Percentiles rank a stretch among this genome's conserved stretches.
Conservation (phyloP, 1,140 invertebrate genomes). For the Solenopsis invicta region DNA sequence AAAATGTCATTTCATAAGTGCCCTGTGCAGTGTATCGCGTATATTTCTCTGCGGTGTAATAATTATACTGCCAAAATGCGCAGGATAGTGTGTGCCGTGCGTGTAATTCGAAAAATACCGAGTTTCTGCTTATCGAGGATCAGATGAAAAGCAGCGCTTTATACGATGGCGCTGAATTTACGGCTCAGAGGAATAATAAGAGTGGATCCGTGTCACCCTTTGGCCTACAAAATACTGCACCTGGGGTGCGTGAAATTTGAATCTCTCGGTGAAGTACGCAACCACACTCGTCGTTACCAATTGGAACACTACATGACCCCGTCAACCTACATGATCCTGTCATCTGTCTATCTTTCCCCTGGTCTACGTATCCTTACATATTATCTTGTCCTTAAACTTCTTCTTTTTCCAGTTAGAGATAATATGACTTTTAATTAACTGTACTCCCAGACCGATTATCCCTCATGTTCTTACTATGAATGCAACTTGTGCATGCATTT, state of each 20-base stretch:
- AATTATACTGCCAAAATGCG: slow-evolving; percentile 57
- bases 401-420: slow-evolving; percentile 42
- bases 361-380: slow-evolving; percentile 65
- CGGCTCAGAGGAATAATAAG: slow-evolving; percentile 71
- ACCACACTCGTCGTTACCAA: slow-evolving; percentile 72
- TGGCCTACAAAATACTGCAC: slow-evolving; percentile 73
- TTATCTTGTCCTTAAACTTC: slow-evolving; percentile 61
- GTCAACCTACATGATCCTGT: slow-evolving; percentile 58
- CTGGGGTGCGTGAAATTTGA: slow-evolving; percentile 72
- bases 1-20: slow-evolving; percentile 67
- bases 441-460: slow-evolving; percentile 65
- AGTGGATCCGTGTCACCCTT: slow-evolving; percentile 70
- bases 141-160: slow-evolving; percentile 69
- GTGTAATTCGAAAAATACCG: slow-evolving; percentile 67
- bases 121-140: slow-evolving; percentile 69
- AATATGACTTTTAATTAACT: slow-evolving; percentile 63
- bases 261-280: slow-evolving; percentile 74
- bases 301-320: slow-evolving; percentile 64
- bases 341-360: slow-evolving; percentile 30
- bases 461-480: slow-evolving; percentile 65
- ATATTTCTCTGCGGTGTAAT: slow-evolving; percentile 69
- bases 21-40: slow-evolving; percentile 70
- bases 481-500: slow-evolving; percentile 74
- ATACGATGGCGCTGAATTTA: slow-evolving; percentile 70
- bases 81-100: slow-evolving; percentile 70